Evolutionary conservation across 2,797 vertebrate genomes (phyloP), one percentile per base, ranked within the genome.

Genomic region (Austrolebias charrua): DNA sequence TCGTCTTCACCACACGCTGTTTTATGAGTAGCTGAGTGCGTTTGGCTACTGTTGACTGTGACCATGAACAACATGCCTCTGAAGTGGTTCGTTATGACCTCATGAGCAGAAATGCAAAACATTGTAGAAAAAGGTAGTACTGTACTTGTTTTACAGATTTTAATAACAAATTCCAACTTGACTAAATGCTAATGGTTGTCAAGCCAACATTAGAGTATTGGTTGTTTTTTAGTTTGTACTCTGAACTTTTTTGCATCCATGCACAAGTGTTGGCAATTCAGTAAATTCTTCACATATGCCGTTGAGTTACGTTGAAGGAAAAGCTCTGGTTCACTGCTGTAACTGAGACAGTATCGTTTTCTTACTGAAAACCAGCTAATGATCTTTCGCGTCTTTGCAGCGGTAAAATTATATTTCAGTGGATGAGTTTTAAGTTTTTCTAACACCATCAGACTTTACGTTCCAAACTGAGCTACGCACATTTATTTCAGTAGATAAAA

Each of bases 361-460:
- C 49, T 42, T 53, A 62, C 42, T 13, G 29, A 20, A n/a, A 47
- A 60, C 6, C 9, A 16, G 10, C 4, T 20, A 14, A 2, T 6
- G 33, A n/a, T 35, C 31, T 63, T 51, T 11, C 35, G 4, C 52
- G 44, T 33, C 47, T 38, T 54, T 51, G 35, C 57, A 18, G 4
- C 29, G 11, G 42, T n/a, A 12, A 66, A 65, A 48, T 24, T 24
- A 24, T 19, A 1, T 5, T 64, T 56, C 28, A 55, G 53, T 69
- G 72, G 45, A 63, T 20, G 50, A 63, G 42, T 53, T 33, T 65
- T 6, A 54, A 11, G 14, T 72, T 60, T 67, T 60, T 73, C 28
- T 47, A 66, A 79, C 69, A 72, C 77, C 75, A 70, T 69, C 43
- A 65, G 24, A 67, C 63, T 75, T 81, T 59, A 62, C 77, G 55